phyloP scores from a whole-genome alignment of 2,888 invertebrate species.

The Galerucella calmariensis region DNA sequence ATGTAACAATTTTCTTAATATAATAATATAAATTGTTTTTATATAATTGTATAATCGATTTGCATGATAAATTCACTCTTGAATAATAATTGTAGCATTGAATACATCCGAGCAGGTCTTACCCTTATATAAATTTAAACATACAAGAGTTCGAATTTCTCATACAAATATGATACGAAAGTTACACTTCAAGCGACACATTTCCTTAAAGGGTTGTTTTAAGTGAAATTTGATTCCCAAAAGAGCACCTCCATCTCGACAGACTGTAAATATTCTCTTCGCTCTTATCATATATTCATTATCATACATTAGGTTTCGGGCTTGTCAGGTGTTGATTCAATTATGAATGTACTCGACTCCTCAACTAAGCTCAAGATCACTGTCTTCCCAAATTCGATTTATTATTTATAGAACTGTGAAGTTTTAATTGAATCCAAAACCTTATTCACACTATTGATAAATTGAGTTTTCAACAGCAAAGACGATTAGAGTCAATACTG shows the following conservation, averaged over 20 bases:
- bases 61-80: no score
- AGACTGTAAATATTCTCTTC: conserved; percentile 57
- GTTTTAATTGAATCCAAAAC: conserved; percentile 24
- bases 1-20: no score
- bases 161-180: conserved; percentile 28
- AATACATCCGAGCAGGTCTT: not conserved
- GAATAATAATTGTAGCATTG: no score
- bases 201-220: conserved; percentile 59
- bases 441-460: conserved; percentile 21
- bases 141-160: conserved; percentile 11
- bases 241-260: conserved; percentile 60
- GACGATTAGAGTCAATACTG: no score
- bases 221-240: conserved; percentile 62
- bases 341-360: conserved; percentile 47
- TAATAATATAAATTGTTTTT: no score
- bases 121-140: not conserved
- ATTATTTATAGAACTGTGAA: conserved; percentile 36
- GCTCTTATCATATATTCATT: conserved; percentile 63
- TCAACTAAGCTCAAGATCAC: conserved; percentile 36
- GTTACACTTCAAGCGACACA: conserved; percentile 27
- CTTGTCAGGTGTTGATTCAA: conserved; percentile 55
- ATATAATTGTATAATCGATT: no score
- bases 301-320: conserved; percentile 59
- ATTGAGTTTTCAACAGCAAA: not conserved
- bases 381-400: conserved; percentile 41